A percentile compares a stretch with the other conserved stretches of the same genome.
Evolutionary conservation across 2,113 vertebrate species (phyloP).

Genomic region (Shinisaurus crocodilurus): DNA sequence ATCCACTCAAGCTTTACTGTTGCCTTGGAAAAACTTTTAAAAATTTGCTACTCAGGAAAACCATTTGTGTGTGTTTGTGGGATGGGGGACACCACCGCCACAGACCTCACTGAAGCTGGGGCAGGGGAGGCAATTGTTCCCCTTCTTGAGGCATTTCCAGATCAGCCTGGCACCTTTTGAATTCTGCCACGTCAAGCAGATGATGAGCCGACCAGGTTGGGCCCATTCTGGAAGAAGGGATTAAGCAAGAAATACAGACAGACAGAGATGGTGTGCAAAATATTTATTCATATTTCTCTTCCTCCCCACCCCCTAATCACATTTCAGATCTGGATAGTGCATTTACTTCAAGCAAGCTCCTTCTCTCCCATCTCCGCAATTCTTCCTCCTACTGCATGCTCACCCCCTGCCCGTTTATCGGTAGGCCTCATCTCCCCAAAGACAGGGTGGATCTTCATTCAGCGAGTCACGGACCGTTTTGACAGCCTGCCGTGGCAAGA

Average conservation of each 20-base stretch:
- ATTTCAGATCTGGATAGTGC: slow-evolving; percentile 39
- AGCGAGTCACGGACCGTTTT: background rate
- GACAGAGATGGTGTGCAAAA: slow-evolving; percentile 61
- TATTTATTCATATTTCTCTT: slow-evolving; percentile 73
- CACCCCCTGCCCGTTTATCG: background rate
- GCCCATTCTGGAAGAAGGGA: background rate
- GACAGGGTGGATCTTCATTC: no score
- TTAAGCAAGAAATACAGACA: no score
- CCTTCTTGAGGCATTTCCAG: background rate
- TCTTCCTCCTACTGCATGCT: background rate
- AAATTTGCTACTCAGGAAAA: no score
- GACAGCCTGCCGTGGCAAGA: background rate
- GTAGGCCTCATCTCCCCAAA: background rate
- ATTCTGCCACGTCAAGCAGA: background rate
- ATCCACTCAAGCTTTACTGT: no score
- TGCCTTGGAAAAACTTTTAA: no score
- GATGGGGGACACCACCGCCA: no score
- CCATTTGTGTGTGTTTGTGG: no score
- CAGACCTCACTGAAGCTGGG: background rate
- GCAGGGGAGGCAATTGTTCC: no score
- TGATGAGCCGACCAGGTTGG: no score
- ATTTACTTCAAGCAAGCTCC: background rate
- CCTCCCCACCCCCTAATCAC: slow-evolving; percentile 28
- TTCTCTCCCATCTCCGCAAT: background rate
- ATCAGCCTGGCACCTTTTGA: background rate